These are phyloP conservation scores for Eulithis testata DNA, from an alignment of 2,888 invertebrate genomes.

Conservation along the genomic window DNA sequence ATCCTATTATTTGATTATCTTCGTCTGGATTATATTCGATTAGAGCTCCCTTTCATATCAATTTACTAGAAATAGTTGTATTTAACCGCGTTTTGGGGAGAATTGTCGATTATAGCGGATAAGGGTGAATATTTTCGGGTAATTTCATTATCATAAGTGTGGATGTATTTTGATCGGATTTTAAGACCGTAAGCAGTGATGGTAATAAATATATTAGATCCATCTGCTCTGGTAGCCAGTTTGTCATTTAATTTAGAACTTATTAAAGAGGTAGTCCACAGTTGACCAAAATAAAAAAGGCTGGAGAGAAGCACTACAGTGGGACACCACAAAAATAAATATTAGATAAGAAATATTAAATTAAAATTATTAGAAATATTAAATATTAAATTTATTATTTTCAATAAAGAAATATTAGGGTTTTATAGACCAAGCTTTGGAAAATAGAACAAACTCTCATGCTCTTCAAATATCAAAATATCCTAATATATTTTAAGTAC, in stretches of 20 bases:
- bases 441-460: no score
- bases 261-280: no score
- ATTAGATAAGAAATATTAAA: no score
- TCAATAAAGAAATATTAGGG: no score
- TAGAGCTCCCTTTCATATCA: constrained; percentile 73
- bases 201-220: constrained; percentile 32
- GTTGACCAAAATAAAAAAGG: no score
- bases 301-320: no score
- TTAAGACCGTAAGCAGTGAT: constrained; percentile 37
- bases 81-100: constrained; percentile 69
- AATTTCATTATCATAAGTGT: constrained; percentile 68
- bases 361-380: no score
- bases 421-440: no score
- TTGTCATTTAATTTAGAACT: background rate
- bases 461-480: no score
- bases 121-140: constrained; percentile 67
- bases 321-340: no score
- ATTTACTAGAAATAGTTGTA: constrained; percentile 73
- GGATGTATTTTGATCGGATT: constrained; percentile 49
- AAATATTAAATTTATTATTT: no score
- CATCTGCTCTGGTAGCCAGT: constrained; percentile 22
- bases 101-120: constrained; percentile 60
- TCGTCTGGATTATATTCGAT: constrained; percentile 64
- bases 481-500: no score
- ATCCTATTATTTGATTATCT: constrained; percentile 71